Percentiles rank a stretch among this genome's conserved stretches.
Conservation (phyloP, 2,113 vertebrate species). For the Salvelinus fontinalis region DNA sequence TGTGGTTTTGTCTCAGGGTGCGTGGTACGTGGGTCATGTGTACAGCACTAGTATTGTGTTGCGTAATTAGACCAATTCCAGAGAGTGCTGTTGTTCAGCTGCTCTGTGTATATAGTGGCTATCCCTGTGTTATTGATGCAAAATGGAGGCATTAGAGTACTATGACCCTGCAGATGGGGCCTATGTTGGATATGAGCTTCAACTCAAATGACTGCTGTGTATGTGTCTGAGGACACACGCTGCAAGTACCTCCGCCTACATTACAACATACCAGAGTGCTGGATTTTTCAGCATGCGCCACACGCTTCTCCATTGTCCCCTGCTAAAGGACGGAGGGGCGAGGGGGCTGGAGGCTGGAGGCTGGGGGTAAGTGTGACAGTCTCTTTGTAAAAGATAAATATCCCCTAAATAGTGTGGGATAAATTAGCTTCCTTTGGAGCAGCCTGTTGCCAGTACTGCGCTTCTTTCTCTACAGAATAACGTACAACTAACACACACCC, state of each 20-base stretch:
- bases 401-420: constrained; percentile 16
- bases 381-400: not conserved
- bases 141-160: not conserved
- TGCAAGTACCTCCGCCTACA: constrained; percentile 9
- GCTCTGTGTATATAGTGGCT: not conserved
- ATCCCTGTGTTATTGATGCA: not conserved
- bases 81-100: not conserved
- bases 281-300: constrained; percentile 11
- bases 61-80: not conserved
- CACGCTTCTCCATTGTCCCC: constrained; percentile 17
- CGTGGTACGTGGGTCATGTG: no score
- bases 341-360: not conserved
- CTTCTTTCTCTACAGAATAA: not conserved
- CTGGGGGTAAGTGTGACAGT: not conserved
- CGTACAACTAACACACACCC: not conserved
- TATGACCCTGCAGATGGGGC: constrained; percentile 3
- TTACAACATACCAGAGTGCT: constrained; percentile 20
- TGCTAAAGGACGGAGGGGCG: not conserved
- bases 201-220: not conserved
- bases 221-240: constrained; percentile 3
- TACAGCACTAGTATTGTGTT: no score
- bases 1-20: no score
- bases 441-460: constrained; percentile 13
- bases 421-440: constrained; percentile 12
- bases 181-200: not conserved